Conservation (phyloP, 2,797 vertebrate genomes). For the Huso huso region DNA sequence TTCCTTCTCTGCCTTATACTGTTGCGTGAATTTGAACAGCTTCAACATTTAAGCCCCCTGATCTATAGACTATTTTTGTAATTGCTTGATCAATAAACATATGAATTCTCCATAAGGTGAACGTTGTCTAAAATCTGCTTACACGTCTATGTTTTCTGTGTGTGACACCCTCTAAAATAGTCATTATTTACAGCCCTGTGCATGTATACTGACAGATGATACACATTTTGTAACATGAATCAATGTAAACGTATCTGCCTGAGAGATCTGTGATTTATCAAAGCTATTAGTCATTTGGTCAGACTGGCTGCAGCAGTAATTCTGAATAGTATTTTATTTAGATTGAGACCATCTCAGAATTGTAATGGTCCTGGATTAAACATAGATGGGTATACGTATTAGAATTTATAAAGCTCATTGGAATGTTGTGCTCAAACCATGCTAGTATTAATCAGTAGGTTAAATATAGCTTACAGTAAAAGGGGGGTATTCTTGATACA, state of each 20-base stretch:
- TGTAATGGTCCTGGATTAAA: too few relatives aligned
- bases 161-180: neutral
- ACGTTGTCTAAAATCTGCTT: neutral
- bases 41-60: neutral
- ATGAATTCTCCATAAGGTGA: neutral
- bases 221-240: neutral
- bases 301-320: neutral
- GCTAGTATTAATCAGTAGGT: too few relatives aligned
- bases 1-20: neutral
- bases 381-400: too few relatives aligned
- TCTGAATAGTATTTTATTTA: neutral
- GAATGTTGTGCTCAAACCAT: too few relatives aligned
- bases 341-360: too few relatives aligned
- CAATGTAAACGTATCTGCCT: neutral
- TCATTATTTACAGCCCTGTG: slow-evolving; percentile 1
- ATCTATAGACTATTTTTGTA: neutral
- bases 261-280: neutral
- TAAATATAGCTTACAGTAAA: too few relatives aligned
- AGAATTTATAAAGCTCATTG: too few relatives aligned
- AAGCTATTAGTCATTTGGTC: neutral
- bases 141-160: neutral
- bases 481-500: too few relatives aligned
- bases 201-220: neutral
- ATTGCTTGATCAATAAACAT: slow-evolving; percentile 1
- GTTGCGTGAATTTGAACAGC: neutral